A percentile compares a stretch with the other conserved stretches of the same genome.
phyloP scores from a whole-genome alignment of 2,797 vertebrate species.

The Champsocephalus gunnari region DNA sequence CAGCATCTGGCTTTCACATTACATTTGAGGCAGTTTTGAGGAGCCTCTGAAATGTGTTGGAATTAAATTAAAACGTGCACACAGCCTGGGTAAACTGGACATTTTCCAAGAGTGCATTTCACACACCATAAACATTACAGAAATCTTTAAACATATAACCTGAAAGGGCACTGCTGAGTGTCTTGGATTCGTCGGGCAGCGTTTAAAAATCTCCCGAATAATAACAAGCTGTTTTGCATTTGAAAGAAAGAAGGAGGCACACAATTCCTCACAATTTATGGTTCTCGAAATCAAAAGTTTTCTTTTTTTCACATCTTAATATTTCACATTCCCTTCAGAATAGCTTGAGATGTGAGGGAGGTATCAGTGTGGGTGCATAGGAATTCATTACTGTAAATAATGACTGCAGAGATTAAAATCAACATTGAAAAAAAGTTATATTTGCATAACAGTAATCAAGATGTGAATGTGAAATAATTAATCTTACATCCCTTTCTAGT shows the following conservation, averaged over 20 bases:
- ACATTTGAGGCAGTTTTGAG: conserved; percentile 79
- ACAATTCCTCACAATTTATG: conserved; percentile 67
- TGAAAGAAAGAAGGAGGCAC: conserved; percentile 70
- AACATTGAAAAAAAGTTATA: conserved; percentile 28
- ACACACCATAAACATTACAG: conserved; percentile 82
- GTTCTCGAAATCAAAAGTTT: conserved; percentile 69
- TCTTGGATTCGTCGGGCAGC: conserved; percentile 69
- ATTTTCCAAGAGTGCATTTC: conserved; percentile 82
- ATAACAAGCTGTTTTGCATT: conserved; percentile 83
- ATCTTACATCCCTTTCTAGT: conserved; percentile 8
- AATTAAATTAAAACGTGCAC: conserved; percentile 83
- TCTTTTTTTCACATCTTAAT: conserved; percentile 54
- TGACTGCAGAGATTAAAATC: conserved; percentile 60
- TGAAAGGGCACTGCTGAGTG: conserved; percentile 70
- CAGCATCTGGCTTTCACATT: conserved; percentile 84
- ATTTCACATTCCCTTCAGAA: conserved; percentile 65
- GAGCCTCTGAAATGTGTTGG: conserved; percentile 81
- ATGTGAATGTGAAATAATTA: conserved; percentile 50
- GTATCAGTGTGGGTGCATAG: conserved; percentile 35
- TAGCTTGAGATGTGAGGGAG: conserved; percentile 39
- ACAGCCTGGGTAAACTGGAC: conserved; percentile 75
- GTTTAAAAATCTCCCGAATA: conserved; percentile 64
- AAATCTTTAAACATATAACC: conserved; percentile 79
- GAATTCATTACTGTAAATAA: conserved; percentile 70
- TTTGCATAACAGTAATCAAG: conserved; percentile 45